Percentiles rank a stretch among this genome's conserved stretches.
phyloP scores from a whole-genome alignment of 2,113 vertebrate genomes.

The Bubo blakistoni region DNA sequence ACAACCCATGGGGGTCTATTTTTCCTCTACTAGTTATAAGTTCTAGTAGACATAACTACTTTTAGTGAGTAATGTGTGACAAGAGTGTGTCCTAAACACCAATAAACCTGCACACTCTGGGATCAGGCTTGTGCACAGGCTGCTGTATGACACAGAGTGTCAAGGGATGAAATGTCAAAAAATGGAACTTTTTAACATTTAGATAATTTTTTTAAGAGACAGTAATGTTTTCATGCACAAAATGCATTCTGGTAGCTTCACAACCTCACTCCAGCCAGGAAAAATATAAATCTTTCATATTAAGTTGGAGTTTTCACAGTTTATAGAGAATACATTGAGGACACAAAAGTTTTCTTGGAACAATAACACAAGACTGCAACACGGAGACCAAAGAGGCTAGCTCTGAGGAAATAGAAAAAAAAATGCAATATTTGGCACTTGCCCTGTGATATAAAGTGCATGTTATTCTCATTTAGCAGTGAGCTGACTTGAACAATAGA shows the following conservation, averaged over 20 bases:
- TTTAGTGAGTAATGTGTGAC: constrained; percentile 43
- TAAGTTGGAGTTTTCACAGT: constrained; percentile 16
- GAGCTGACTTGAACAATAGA: constrained; percentile 64
- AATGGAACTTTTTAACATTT: constrained; percentile 29
- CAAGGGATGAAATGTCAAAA: constrained; percentile 59
- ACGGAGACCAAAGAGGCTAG: constrained; percentile 45
- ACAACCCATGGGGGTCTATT: constrained; percentile 36
- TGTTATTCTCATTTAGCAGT: constrained; percentile 72
- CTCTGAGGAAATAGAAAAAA: constrained; percentile 49
- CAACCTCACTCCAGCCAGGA: background rate
- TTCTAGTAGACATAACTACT: constrained; percentile 60
- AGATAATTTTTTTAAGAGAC: background rate
- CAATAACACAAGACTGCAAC: constrained; percentile 56
- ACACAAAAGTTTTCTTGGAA: constrained; percentile 52
- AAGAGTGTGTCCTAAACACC: constrained; percentile 30
- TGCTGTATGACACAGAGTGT: background rate
- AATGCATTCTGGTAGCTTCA: constrained; percentile 22
- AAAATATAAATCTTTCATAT: background rate
- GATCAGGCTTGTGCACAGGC: constrained; percentile 11
- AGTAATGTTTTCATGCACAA: constrained; percentile 7
- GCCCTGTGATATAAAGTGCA: constrained; percentile 50
- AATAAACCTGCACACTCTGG: constrained; percentile 40
- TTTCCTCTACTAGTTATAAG: constrained; percentile 43
- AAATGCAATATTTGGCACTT: constrained; percentile 66
- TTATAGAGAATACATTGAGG: constrained; percentile 50